Base-by-base conservation (phyloP, 2,888 invertebrate species). In the Orthonevra nobilis region DNA sequence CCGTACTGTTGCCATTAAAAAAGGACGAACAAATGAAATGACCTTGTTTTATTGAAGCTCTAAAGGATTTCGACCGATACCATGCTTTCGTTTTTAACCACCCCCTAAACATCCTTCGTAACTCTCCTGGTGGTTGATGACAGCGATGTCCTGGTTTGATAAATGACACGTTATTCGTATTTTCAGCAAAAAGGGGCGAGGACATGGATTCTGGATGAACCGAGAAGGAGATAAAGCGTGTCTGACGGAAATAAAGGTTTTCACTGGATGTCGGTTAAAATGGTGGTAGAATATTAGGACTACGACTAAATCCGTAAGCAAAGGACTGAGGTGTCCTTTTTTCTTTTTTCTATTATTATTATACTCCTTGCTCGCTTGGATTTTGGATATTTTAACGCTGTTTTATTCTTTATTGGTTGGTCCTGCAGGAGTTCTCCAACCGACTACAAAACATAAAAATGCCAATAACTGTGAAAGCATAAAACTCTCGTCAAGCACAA, bases 141-240 rank as follows among this genome's bases (percentile, higher is more conserved):
- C 10, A 12, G 26, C 60, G 60, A 66, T 72, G 66, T 72, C 60
- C 60, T 48, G 58, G 72, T 72, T 77, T 77, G 70, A 77, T 77
- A 77, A 70, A 77, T 77, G 77, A 77, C 77, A 70, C 50, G 70
- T 77, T 77, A 77, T 60, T 77, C 64, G 60, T 70, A 58, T 66
- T 72, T 72, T 54, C 77, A n/a, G 44, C 42, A 48, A 68, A 34
- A 28, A 17, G 52, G 26, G 15, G 3, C 15, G 38, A 4, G 6
- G 15, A 17, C 6, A 5, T 7, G 9, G 30, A 61, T 5, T 23
- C 3, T 5, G 3, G 23, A n/a, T n/a, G n/a, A n/a, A 23, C 23
- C 23, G 23, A 3, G 23, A 23, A 23, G 23, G 23, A 23, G 3
- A 23, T 23, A 23, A 66, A 60, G 72, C 46, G 72, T 66, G 44